These are phyloP conservation scores for Brachionichthys hirsutus DNA, from an alignment of 2,113 vertebrate species.

Conservation along the genomic window DNA sequence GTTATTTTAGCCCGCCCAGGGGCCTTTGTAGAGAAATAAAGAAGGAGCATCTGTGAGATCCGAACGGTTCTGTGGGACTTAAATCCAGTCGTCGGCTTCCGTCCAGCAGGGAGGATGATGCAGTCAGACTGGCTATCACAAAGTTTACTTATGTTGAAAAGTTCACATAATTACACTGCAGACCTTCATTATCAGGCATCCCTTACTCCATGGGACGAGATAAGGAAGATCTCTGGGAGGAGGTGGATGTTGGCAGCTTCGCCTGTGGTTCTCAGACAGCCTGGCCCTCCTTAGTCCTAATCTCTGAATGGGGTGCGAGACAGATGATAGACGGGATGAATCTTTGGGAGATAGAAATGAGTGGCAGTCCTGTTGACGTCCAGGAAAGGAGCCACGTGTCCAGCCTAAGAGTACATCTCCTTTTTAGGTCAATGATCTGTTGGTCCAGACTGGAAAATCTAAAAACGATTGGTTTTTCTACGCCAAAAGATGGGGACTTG, in stretches of 20 bases:
- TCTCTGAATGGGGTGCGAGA: constrained; percentile 43
- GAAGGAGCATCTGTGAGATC: constrained; percentile 45
- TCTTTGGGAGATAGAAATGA: constrained; percentile 3
- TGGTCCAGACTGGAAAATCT: constrained; percentile 2
- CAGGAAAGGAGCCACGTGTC: neutral
- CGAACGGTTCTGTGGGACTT: constrained; percentile 25
- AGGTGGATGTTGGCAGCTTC: constrained; percentile 52
- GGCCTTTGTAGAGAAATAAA: constrained; percentile 27
- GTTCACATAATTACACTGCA: constrained; percentile 69
- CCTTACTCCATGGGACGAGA: constrained; percentile 62
- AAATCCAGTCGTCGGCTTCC: constrained; percentile 40
- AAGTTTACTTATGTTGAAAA: constrained; percentile 65
- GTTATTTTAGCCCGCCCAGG: constrained; percentile 21
- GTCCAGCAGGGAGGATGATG: constrained; percentile 74
- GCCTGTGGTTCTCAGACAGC: constrained; percentile 42
- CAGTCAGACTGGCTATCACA: constrained; percentile 58
- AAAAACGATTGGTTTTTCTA: no score
- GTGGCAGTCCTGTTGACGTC: constrained; percentile 1
- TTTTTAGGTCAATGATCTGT: neutral
- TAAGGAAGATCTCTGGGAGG: constrained; percentile 62
- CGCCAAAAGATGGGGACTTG: no score
- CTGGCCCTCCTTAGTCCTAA: constrained; percentile 39
- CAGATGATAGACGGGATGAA: constrained; percentile 20
- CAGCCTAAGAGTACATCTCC: neutral
- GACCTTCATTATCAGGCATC: constrained; percentile 64